Evolutionary conservation across 1,140 invertebrate genomes (phyloP).

Genomic region (Melanaphis sacchari): DNA sequence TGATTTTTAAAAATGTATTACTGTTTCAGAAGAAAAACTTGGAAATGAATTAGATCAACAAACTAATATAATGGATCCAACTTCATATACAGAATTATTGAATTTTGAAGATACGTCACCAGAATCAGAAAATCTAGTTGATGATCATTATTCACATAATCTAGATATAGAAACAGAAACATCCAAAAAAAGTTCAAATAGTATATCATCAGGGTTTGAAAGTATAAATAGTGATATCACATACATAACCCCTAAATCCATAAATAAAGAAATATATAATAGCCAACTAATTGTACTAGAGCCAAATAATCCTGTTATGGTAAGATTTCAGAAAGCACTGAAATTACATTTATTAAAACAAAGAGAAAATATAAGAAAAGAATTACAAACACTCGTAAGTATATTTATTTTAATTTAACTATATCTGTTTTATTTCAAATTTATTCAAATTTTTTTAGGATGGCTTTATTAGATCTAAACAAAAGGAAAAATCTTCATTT

Average conservation of each 20-base stretch:
- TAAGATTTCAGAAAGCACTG: conserved; percentile 49
- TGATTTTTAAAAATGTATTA: neutral
- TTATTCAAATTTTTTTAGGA: conserved; percentile 2
- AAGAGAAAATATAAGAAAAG: neutral
- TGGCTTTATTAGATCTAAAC: neutral
- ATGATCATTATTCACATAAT: neutral
- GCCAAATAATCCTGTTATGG: conserved; percentile 49
- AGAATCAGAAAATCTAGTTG: neutral
- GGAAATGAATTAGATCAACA: neutral
- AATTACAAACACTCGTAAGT: conserved; percentile 36
- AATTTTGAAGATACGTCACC: neutral
- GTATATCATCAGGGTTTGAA: neutral
- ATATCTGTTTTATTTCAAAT: neutral
- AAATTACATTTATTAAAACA: conserved; percentile 54
- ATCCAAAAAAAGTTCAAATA: neutral
- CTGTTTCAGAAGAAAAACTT: neutral
- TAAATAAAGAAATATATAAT: conserved; percentile 23
- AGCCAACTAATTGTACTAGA: conserved; percentile 27
- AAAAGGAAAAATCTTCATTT: conserved; percentile 38
- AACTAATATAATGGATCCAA: neutral
- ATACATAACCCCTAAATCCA: neutral
- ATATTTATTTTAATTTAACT: neutral
- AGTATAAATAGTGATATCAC: neutral
- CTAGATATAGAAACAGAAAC: neutral
- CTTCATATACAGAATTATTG: neutral